A percentile compares a stretch with the other conserved stretches of the same genome.
These are phyloP conservation scores for Alligator sinensis DNA, from an alignment of 2,113 vertebrate genomes.

Conservation along the genomic window DNA sequence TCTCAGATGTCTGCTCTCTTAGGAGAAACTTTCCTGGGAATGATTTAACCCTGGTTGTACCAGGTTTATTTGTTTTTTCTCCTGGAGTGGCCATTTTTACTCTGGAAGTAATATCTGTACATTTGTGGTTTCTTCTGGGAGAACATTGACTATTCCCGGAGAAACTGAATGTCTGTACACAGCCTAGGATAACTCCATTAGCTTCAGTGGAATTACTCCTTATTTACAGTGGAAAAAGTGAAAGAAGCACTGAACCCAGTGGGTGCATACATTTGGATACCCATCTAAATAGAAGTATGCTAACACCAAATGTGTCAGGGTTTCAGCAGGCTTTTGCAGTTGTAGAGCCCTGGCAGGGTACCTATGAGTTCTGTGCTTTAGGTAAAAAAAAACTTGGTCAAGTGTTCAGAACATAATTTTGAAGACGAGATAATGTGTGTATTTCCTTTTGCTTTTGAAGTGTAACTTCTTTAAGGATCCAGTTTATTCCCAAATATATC, in stretches of 20 bases:
- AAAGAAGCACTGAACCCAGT: background rate
- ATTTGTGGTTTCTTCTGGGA: too few relatives aligned
- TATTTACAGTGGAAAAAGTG: background rate
- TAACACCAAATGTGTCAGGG: background rate
- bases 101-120: too few relatives aligned
- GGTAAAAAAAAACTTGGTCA: accelerated
- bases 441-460: background rate
- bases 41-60: too few relatives aligned
- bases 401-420: accelerated
- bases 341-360: background rate
- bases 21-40: too few relatives aligned
- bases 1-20: too few relatives aligned
- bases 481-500: background rate
- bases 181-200: background rate
- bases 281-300: background rate
- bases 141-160: background rate
- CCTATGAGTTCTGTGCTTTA: accelerated
- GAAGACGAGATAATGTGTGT: background rate
- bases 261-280: background rate
- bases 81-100: too few relatives aligned
- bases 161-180: background rate
- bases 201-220: background rate
- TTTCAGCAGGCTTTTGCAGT: background rate
- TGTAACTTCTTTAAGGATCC: background rate
- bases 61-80: too few relatives aligned